Base-by-base conservation (phyloP, 2,888 invertebrate genomes). In the Plutella xylostella region DNA sequence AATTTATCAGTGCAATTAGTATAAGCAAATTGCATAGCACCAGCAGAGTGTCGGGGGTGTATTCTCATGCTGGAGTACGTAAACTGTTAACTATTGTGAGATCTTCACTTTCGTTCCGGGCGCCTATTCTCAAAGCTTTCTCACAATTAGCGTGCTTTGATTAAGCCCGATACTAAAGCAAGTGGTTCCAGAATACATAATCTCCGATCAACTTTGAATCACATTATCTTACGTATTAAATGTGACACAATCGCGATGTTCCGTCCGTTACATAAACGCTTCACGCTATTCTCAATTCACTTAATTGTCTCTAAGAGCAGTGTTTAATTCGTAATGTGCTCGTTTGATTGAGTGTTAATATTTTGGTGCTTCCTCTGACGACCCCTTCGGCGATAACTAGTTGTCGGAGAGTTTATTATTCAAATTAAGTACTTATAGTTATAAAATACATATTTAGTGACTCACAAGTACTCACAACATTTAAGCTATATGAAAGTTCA, bases 101-200 rank as follows among this genome's bases (percentile, higher is more conserved):
- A 9, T 63, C 65, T 28, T 68, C 51, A 55, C 74, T 73, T 73
- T 76, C 71, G 65, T 76, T 76, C 74, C 72, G 71, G 65, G 60
- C 55, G 52, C 55, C 63, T 59, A 72, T 70, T 74, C 68, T 68
- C 62, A 56, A 53, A 56, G 57, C 56, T 67, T 72, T 76, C 74
- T 65, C 73, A 76, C 75, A 71, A 72, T 76, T 70, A 68, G 54
- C 56, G 56, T 57, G 56, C 52, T 56, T 57, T 63, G 61, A 69
- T 68, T 54, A 56, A 52, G 53, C 55, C 53, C 60, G 61, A 61
- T 68, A 61, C 57, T 58, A 56, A 56, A 48, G 15, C 30, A 35
- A 42, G 45, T 42, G 40, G 45, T 43, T 50, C 38, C 50, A 42
- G 43, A 46, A 49, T 47, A 40, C 20, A 22, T 40, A 45, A 42